Evolutionary conservation across 2,797 vertebrate genomes (phyloP).

Genomic region (Pangasius larnaudii): DNA sequence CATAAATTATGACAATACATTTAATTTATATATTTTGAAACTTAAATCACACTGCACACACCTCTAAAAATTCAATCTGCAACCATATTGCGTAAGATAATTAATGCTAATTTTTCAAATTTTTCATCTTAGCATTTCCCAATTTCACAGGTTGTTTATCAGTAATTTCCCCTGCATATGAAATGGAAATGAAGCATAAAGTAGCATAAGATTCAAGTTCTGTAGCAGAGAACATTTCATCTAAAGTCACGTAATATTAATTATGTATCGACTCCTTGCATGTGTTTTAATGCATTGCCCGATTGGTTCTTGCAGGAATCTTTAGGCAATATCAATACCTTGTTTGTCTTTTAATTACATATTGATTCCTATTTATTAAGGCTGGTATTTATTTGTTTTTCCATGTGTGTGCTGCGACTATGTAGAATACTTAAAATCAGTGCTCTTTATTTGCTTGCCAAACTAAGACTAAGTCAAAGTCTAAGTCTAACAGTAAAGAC

Average conservation of each 20-base stretch:
- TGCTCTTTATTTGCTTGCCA: neutral
- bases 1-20: neutral
- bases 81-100: neutral
- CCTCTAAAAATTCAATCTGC: neutral
- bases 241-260: slow-evolving; percentile 61
- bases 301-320: slow-evolving; percentile 59
- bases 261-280: slow-evolving; percentile 67
- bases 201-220: neutral
- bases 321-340: slow-evolving; percentile 72
- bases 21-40: neutral
- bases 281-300: slow-evolving; percentile 67
- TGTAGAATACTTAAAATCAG: slow-evolving; percentile 5
- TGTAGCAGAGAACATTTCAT: slow-evolving; percentile 23
- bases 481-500: neutral
- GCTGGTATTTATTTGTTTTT: slow-evolving; percentile 56
- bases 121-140: neutral
- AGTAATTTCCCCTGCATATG: neutral
- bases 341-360: slow-evolving; percentile 77
- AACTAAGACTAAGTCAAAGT: neutral
- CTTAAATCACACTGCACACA: neutral
- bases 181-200: neutral
- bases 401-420: neutral
- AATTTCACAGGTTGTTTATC: neutral
- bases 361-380: slow-evolving; percentile 70
- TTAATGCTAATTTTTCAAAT: neutral